Evolutionary conservation across 2,797 vertebrate genomes (phyloP).

Genomic region (Helarctos malayanus): DNA sequence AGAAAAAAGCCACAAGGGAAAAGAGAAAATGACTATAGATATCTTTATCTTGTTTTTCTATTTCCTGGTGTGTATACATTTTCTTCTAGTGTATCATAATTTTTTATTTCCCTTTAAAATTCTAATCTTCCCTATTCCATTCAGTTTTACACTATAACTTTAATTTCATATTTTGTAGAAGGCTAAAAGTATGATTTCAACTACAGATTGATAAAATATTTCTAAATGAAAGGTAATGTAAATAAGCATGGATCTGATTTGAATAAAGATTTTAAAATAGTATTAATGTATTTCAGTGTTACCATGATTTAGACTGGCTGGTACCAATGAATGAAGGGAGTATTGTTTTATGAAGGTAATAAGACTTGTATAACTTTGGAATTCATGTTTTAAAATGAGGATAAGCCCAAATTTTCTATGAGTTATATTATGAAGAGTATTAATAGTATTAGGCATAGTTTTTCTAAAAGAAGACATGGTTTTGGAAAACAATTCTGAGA

Average conservation of each 20-base stretch:
- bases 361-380: conserved; percentile 15
- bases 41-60: conserved; percentile 8
- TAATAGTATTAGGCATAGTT: not conserved
- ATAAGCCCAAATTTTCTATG: conserved; percentile 36
- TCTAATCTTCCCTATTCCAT: conserved; percentile 6
- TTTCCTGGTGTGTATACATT: not conserved
- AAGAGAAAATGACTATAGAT: not conserved
- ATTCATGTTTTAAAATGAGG: conserved; percentile 58
- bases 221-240: conserved; percentile 84
- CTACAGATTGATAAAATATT: conserved; percentile 56
- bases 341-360: conserved; percentile 44
- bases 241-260: conserved; percentile 78
- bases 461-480: conserved; percentile 4
- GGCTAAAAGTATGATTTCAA: conserved; percentile 77
- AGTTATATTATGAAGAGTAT: not conserved
- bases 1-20: not conserved
- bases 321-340: not conserved
- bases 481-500: conserved; percentile 48
- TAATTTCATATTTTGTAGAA: conserved; percentile 80
- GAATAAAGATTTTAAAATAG: conserved; percentile 87
- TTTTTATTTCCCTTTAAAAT: conserved; percentile 61
- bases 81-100: conserved; percentile 12
- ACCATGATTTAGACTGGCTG: not conserved
- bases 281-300: conserved; percentile 70
- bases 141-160: conserved; percentile 73